These are phyloP conservation scores for Tetanocera ferruginea DNA, from an alignment of 2,888 invertebrate species.

Conservation along the genomic window DNA sequence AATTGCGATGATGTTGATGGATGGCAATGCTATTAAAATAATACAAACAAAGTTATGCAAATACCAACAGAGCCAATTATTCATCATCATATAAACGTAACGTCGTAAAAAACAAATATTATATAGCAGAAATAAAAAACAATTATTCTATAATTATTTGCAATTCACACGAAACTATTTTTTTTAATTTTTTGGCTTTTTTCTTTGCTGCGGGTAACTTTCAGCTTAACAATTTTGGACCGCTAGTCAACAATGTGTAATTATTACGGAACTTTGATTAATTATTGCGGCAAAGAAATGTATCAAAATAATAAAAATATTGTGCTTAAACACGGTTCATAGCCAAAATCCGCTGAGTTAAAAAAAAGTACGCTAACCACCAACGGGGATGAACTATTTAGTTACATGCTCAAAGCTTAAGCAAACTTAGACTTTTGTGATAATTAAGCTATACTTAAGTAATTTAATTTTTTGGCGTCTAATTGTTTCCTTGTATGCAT, in stretches of 20 bases:
- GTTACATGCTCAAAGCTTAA: background rate
- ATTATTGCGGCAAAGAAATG: constrained; percentile 51
- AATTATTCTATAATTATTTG: constrained; percentile 46
- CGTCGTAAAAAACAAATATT: constrained; percentile 9
- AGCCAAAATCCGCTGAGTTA: background rate
- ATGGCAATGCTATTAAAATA: background rate
- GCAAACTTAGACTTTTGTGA: background rate
- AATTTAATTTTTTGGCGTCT: constrained; percentile 10
- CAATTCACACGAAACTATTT: constrained; percentile 49
- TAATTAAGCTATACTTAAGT: background rate
- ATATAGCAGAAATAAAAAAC: background rate
- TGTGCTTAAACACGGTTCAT: constrained; percentile 2
- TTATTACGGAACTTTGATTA: constrained; percentile 53
- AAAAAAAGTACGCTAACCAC: background rate
- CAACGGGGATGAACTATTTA: background rate
- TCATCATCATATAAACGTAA: constrained; percentile 1
- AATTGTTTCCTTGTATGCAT: constrained; percentile 37
- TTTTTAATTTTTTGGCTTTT: constrained; percentile 18
- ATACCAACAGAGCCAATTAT: constrained; percentile 14
- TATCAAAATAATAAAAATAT: background rate
- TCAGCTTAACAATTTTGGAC: background rate
- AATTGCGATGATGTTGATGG: background rate
- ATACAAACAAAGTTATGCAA: background rate
- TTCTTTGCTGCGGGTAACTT: background rate
- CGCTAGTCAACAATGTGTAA: constrained; percentile 23